A percentile compares a stretch with the other conserved stretches of the same genome.
Conservation (phyloP, 2,797 vertebrate species). For the Epinephelus awoara region DNA sequence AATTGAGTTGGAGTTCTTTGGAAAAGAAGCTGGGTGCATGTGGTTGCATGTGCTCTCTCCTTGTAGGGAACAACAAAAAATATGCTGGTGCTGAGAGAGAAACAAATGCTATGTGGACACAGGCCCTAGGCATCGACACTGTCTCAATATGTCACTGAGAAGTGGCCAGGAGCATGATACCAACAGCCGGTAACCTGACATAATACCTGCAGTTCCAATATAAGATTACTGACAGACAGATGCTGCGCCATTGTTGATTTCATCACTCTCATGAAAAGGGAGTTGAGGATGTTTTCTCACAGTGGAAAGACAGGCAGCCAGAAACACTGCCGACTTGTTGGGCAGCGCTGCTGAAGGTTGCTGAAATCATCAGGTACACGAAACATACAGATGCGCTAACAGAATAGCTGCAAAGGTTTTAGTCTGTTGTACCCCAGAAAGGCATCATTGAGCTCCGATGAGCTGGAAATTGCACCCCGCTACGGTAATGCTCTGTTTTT, state of each 20-base stretch:
- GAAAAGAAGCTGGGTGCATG: too few species aligned
- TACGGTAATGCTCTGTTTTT: slow-evolving; percentile 30
- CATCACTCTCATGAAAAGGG: too few species aligned
- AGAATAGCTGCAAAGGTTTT: slow-evolving; percentile 16
- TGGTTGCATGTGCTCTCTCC: too few species aligned
- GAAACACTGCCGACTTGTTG: not conserved
- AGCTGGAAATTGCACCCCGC: slow-evolving; percentile 54
- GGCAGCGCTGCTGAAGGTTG: not conserved
- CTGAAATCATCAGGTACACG: slow-evolving; percentile 20
- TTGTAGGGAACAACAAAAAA: too few species aligned
- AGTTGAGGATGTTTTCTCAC: not conserved
- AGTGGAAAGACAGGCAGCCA: not conserved
- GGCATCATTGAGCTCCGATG: slow-evolving; percentile 39
- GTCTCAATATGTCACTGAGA: not conserved
- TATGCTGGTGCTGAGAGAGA: too few species aligned
- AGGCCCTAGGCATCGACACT: not conserved
- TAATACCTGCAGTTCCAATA: not conserved
- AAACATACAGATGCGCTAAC: slow-evolving; percentile 16
- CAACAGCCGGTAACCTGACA: not conserved
- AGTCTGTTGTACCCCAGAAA: slow-evolving; percentile 14
- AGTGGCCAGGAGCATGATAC: not conserved
- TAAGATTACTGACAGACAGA: not conserved
- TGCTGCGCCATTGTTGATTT: not conserved
- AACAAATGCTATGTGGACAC: too few species aligned
- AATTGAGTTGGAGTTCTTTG: too few species aligned